Evolutionary conservation across 92 coral and sea anemone species (phyloP).

Genomic region (Zoanthus solanderi): DNA sequence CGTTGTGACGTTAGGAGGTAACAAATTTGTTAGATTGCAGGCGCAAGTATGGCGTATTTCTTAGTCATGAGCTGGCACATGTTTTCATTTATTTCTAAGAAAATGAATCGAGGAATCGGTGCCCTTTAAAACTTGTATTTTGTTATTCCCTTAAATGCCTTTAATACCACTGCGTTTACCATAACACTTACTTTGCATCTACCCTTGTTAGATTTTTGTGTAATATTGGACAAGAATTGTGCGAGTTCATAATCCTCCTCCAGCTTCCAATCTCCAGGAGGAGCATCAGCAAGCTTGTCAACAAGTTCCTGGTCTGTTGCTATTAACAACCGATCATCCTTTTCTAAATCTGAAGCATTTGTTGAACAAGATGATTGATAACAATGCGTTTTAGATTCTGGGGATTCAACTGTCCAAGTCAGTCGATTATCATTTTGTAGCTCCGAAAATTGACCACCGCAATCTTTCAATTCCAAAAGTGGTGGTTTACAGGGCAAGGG

Average conservation of each 20-base stretch:
- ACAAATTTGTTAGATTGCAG: too few species aligned
- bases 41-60: too few species aligned
- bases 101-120: too few species aligned
- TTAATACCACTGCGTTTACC: neutral
- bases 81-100: too few species aligned
- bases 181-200: conserved; percentile 70
- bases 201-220: conserved; percentile 75
- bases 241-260: conserved; percentile 87
- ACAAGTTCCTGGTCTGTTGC: conserved; percentile 68
- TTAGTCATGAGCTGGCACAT: too few species aligned
- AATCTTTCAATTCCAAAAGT: too few species aligned
- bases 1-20: too few species aligned
- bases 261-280: conserved; percentile 77
- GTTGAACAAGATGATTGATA: neutral
- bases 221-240: conserved; percentile 73
- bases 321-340: conserved; percentile 49
- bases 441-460: neutral
- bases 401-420: too few species aligned
- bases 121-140: too few species aligned
- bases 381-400: too few species aligned
- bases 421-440: neutral
- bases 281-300: conserved; percentile 59
- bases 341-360: neutral
- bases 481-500: too few species aligned
- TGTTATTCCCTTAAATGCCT: too few species aligned